A percentile compares a stretch with the other conserved stretches of the same genome.
Evolutionary conservation across 2,888 invertebrate species (phyloP).

Genomic region (Agonopterix subpropinquella): DNA sequence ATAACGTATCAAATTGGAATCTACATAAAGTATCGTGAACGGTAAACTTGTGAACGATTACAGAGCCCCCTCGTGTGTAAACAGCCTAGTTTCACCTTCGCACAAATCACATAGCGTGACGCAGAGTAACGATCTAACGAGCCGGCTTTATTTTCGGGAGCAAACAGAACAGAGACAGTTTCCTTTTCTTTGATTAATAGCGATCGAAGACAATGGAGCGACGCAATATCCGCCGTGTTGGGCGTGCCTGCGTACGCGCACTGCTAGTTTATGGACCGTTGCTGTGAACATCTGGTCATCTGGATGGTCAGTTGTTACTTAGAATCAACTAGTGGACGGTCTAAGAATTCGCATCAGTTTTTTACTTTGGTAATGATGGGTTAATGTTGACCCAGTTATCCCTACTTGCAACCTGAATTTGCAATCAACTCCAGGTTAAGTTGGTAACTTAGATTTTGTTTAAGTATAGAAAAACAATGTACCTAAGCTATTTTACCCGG

Average conservation of each 20-base stretch:
- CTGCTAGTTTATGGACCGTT: neutral
- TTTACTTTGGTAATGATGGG: too few species aligned
- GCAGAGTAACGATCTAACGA: neutral
- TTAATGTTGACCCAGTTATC: too few species aligned
- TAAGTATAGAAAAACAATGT: too few species aligned
- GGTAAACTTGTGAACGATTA: too few species aligned
- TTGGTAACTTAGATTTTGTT: too few species aligned
- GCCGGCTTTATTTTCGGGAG: slow-evolving; percentile 12
- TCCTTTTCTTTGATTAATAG: slow-evolving; percentile 31
- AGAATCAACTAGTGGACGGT: too few species aligned
- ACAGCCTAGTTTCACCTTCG: slow-evolving; percentile 11
- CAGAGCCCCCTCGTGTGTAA: neutral
- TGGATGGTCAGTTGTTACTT: neutral
- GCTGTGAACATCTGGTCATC: slow-evolving; percentile 1
- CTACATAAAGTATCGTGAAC: too few species aligned
- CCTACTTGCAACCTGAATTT: too few species aligned
- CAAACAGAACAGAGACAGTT: slow-evolving; percentile 21
- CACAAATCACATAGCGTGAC: slow-evolving; percentile 7
- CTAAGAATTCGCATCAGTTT: too few species aligned
- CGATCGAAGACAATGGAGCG: slow-evolving; percentile 38
- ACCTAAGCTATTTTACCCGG: too few species aligned
- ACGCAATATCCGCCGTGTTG: slow-evolving; percentile 48
- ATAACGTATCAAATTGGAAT: too few species aligned
- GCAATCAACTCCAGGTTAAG: too few species aligned
- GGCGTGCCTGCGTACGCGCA: slow-evolving; percentile 1